These are phyloP conservation scores for Crematogaster levior DNA, from an alignment of 2,888 invertebrate species.

Conservation along the genomic window DNA sequence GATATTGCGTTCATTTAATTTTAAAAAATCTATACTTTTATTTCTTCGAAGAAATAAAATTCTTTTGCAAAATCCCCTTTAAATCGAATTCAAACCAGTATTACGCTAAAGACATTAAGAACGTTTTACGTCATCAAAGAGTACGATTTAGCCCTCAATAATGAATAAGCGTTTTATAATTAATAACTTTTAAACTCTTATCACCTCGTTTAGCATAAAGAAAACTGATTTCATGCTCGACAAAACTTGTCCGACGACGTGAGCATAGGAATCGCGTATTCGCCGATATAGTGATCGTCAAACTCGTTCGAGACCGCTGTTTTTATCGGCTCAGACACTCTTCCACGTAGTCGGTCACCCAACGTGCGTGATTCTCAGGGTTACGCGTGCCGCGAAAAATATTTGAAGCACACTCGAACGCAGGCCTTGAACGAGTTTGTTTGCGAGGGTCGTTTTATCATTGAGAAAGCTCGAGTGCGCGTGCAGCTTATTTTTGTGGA, in stretches of 20 bases:
- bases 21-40: not conserved
- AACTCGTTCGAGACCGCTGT: conserved; percentile 32
- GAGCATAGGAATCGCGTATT: conserved; percentile 14
- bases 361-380: conserved; percentile 60
- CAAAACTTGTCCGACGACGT: conserved; percentile 29
- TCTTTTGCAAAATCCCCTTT: not conserved
- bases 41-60: not conserved
- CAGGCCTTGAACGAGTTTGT: conserved; percentile 74
- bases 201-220: not conserved
- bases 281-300: conserved; percentile 23
- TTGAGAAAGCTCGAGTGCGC: conserved; percentile 51
- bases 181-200: conserved; percentile 6
- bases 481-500: conserved; percentile 65
- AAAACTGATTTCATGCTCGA: conserved; percentile 18
- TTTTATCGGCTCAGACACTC: conserved; percentile 35
- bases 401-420: conserved; percentile 72
- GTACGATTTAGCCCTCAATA: not conserved
- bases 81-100: not conserved
- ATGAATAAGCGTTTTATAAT: not conserved
- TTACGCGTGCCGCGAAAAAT: conserved; percentile 70
- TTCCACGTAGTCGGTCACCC: conserved; percentile 45
- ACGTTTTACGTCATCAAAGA: not conserved
- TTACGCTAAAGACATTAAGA: not conserved
- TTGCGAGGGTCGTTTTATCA: conserved; percentile 75
- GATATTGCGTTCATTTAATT: not conserved